Percentiles rank a stretch among this genome's conserved stretches.
phyloP scores from a whole-genome alignment of 1,140 invertebrate species.

The Physella acuta region DNA sequence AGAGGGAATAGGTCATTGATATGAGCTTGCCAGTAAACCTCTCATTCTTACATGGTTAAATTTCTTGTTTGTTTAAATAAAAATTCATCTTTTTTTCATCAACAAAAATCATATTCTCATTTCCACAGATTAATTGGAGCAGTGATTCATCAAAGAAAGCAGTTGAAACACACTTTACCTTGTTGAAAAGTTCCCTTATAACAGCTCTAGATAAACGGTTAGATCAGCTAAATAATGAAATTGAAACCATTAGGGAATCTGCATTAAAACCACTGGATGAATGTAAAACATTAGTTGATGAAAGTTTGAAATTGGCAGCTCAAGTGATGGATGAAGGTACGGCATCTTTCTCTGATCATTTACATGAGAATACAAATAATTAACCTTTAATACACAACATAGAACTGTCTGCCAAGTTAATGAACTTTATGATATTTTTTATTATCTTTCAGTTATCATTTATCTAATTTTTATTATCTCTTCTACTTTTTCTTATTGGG shows the following conservation, averaged over 20 bases:
- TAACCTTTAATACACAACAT: too few species aligned
- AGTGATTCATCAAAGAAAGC: conserved; percentile 33
- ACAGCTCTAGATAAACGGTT: conserved; percentile 37
- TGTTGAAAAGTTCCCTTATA: conserved; percentile 36
- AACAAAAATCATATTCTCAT: not conserved
- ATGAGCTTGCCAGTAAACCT: not conserved
- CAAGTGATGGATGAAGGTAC: conserved; percentile 47
- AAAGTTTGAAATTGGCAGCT: conserved; percentile 37
- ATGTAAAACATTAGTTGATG: conserved; percentile 41
- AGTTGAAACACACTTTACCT: conserved; percentile 38
- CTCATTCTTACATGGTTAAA: not conserved
- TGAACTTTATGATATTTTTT: too few species aligned
- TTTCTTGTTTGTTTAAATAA: not conserved
- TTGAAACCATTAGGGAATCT: conserved; percentile 35
- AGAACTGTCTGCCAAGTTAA: too few species aligned
- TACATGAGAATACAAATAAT: too few species aligned
- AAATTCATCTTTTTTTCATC: not conserved
- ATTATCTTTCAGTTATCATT: too few species aligned
- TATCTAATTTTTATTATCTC: too few species aligned
- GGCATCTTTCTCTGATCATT: not conserved
- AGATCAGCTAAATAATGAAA: conserved; percentile 32
- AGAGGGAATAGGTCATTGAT: too few species aligned
- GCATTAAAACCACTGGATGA: conserved; percentile 40
- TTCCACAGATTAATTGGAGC: conserved; percentile 39
- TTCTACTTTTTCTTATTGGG: too few species aligned